phyloP scores from a whole-genome alignment of 2,797 vertebrate species.

The Hydrophis major region DNA sequence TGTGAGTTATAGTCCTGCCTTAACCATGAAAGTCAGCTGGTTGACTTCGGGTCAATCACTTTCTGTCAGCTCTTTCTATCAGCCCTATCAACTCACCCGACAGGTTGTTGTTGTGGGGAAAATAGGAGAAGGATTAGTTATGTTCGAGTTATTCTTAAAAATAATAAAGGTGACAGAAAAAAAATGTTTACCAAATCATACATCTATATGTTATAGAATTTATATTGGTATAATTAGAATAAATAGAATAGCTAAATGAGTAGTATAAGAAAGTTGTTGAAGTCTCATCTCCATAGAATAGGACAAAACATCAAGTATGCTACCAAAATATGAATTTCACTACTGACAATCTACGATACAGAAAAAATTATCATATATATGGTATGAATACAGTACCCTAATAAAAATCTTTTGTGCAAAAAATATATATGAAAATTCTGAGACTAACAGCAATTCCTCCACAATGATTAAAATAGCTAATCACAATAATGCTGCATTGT shows the following conservation, averaged over 20 bases:
- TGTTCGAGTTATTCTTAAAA: neutral
- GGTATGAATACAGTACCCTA: neutral
- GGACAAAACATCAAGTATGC: neutral
- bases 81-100: neutral
- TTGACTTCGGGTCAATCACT: neutral
- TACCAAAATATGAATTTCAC: neutral
- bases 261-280: neutral
- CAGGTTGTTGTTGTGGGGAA: neutral
- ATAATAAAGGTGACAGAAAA: neutral
- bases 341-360: neutral
- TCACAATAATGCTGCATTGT: too few species aligned
- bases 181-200: neutral
- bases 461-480: too few species aligned
- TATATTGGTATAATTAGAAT: neutral
- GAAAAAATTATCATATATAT: neutral
- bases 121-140: neutral
- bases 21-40: neutral
- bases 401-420: neutral
- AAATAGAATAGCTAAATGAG: neutral
- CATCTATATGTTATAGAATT: neutral
- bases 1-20: neutral
- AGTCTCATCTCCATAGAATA: neutral
- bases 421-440: too few species aligned
- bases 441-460: too few species aligned
- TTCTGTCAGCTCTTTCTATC: neutral